phyloP scores from a whole-genome alignment of 2,888 invertebrate species.

The Spodoptera picta region DNA sequence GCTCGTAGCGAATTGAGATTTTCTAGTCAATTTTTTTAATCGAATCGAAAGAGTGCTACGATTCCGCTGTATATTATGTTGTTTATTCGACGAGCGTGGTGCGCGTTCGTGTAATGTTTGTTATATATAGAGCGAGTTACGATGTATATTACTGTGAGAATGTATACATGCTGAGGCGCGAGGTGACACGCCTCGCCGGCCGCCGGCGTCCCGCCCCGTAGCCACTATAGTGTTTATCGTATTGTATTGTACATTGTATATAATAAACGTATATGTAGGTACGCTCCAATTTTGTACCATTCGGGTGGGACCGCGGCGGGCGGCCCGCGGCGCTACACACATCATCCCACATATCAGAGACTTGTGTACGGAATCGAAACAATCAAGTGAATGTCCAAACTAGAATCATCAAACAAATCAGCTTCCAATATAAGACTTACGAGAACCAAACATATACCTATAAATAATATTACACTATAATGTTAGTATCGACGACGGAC shows the following conservation, averaged over 20 bases:
- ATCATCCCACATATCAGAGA: slow-evolving; percentile 87
- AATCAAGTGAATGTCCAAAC: slow-evolving; percentile 30
- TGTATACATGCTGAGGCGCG: slow-evolving; percentile 81
- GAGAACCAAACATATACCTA: slow-evolving; percentile 5
- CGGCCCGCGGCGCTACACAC: slow-evolving; percentile 83
- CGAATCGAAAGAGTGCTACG: slow-evolving; percentile 85
- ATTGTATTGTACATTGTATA: slow-evolving; percentile 87
- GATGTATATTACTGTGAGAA: slow-evolving; percentile 87
- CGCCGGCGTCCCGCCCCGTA: slow-evolving; percentile 78
- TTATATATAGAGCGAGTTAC: slow-evolving; percentile 87
- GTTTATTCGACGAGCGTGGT: slow-evolving; percentile 80
- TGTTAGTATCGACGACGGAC: slow-evolving; percentile 72
- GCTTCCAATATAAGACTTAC: slow-evolving; percentile 51
- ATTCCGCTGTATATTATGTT: slow-evolving; percentile 87
- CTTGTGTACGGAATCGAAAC: slow-evolving; percentile 79
- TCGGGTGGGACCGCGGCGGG: slow-evolving; percentile 75
- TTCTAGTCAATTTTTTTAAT: slow-evolving; percentile 88
- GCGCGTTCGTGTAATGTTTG: slow-evolving; percentile 82
- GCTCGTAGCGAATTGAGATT: slow-evolving; percentile 85
- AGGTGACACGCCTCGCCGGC: slow-evolving; percentile 71
- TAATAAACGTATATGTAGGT: slow-evolving; percentile 84
- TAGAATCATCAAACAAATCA: slow-evolving; percentile 32
- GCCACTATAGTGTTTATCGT: slow-evolving; percentile 80
- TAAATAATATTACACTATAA: slow-evolving; percentile 23
- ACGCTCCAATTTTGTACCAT: slow-evolving; percentile 82